These are phyloP conservation scores for Cassiopea xamachana DNA, from an alignment of 30 jellyfish, hydroid and myxozoan genomes.

Conservation along the genomic window DNA sequence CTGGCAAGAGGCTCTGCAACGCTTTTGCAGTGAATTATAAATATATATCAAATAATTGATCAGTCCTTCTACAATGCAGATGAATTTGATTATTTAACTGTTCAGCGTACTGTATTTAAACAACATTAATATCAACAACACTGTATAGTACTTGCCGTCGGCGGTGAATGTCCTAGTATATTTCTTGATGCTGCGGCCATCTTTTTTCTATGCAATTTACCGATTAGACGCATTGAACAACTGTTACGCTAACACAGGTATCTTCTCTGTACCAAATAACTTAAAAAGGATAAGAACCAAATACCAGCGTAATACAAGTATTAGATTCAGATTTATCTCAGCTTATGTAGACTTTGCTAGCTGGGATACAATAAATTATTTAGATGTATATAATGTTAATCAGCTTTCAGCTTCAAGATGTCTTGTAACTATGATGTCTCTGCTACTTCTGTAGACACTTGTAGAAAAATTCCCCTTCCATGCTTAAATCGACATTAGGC, in stretches of 20 bases:
- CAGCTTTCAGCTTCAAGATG: background rate
- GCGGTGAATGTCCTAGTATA: slow-evolving; percentile 41
- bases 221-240: slow-evolving; percentile 51
- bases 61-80: no score
- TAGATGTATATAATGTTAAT: background rate
- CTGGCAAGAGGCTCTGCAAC: no score
- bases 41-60: no score
- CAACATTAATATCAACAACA: no score
- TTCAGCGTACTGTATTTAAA: no score
- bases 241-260: background rate
- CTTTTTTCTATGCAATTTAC: slow-evolving; percentile 33
- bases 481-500: background rate
- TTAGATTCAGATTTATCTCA: background rate
- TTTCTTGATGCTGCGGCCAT: slow-evolving; percentile 42
- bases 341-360: no score
- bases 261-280: background rate
- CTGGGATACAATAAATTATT: background rate
- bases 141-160: slow-evolving; percentile 11
- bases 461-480: background rate
- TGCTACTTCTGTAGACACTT: background rate
- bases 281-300: background rate
- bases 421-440: background rate
- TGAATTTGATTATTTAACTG: no score
- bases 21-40: no score
- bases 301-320: background rate